These are phyloP conservation scores for Peromyscus attwateri DNA, from an alignment of 2,797 vertebrate species.

Conservation along the genomic window DNA sequence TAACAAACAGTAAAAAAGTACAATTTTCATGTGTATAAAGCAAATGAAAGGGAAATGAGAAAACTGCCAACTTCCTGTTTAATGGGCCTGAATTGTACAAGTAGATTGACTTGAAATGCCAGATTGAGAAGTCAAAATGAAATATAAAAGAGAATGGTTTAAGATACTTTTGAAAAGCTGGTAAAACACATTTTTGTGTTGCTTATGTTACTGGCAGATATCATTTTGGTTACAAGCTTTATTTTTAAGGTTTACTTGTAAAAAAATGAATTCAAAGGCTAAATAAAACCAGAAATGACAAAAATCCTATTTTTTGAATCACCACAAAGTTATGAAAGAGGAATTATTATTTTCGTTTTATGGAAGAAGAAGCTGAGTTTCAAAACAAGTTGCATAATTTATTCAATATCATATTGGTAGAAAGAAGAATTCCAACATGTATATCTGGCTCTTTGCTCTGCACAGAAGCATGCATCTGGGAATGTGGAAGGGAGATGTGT, in stretches of 20 bases:
- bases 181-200: neutral
- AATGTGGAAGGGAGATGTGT: neutral
- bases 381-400: neutral
- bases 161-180: conserved; percentile 9
- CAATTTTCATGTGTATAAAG: conserved; percentile 36
- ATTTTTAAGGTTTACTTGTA: conserved; percentile 38
- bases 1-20: neutral
- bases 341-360: conserved; percentile 15
- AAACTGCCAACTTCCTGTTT: conserved; percentile 11
- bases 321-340: neutral
- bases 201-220: neutral
- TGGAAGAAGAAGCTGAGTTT: neutral
- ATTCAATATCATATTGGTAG: neutral
- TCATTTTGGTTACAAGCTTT: neutral
- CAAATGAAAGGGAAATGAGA: conserved; percentile 56
- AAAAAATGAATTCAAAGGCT: neutral
- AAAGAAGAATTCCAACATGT: neutral
- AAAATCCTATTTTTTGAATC: neutral
- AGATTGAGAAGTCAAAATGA: conserved; percentile 24
- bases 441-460: neutral
- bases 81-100: neutral
- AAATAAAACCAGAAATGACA: conserved; percentile 54
- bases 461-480: neutral
- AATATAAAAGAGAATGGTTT: neutral
- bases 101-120: conserved; percentile 12